Conservation (phyloP, 2,113 vertebrate species). For the Festucalex cinctus region DNA sequence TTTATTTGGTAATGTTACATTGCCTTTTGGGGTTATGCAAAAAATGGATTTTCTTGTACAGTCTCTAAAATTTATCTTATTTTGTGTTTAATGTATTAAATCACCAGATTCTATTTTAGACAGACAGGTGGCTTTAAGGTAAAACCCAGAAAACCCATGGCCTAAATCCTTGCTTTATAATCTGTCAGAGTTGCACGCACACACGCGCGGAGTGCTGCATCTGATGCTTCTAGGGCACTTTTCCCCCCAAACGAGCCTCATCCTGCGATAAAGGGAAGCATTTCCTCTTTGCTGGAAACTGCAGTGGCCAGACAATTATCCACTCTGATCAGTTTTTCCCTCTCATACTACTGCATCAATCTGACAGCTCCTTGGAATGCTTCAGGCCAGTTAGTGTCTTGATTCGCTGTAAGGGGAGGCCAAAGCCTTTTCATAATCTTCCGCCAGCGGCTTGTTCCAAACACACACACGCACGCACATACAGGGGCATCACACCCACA, state of each 20-base stretch:
- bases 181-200: slow-evolving; percentile 22
- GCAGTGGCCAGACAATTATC: slow-evolving; percentile 26
- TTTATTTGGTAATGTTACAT: slow-evolving; percentile 19
- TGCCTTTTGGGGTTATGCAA: neutral
- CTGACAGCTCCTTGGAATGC: slow-evolving; percentile 48
- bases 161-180: slow-evolving; percentile 53
- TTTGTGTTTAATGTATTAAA: slow-evolving; percentile 46
- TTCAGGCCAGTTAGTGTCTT: slow-evolving; percentile 42
- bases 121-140: slow-evolving; percentile 56
- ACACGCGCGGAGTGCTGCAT: slow-evolving; percentile 3
- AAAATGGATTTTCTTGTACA: slow-evolving; percentile 10
- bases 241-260: slow-evolving; percentile 20
- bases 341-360: slow-evolving; percentile 39
- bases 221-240: slow-evolving; percentile 34
- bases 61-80: slow-evolving; percentile 35
- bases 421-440: slow-evolving; percentile 22
- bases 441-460: slow-evolving; percentile 8
- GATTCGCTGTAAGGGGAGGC: slow-evolving; percentile 13
- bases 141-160: slow-evolving; percentile 53
- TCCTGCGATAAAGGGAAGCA: neutral
- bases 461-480: neutral
- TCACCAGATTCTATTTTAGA: slow-evolving; percentile 36
- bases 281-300: slow-evolving; percentile 15
- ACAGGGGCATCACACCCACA: neutral
- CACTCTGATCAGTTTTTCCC: slow-evolving; percentile 33